phyloP scores from a whole-genome alignment of 2,888 invertebrate species.

The Hanleya hanleyi region DNA sequence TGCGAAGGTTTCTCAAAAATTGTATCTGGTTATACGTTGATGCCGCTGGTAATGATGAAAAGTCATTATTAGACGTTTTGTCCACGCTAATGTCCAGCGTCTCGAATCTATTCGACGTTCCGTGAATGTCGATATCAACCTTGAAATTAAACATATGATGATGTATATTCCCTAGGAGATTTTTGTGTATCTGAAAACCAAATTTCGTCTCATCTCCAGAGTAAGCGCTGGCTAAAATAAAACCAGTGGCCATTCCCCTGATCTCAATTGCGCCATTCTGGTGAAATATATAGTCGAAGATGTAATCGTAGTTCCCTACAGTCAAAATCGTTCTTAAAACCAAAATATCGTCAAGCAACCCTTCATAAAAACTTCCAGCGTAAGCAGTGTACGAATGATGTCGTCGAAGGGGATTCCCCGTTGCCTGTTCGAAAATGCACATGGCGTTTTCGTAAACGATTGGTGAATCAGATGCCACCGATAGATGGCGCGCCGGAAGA shows the following conservation, averaged over 20 bases:
- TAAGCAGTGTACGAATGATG: constrained; percentile 33
- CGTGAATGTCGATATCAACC: constrained; percentile 57
- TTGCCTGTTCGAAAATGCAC: constrained; percentile 59
- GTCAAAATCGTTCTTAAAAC: constrained; percentile 51
- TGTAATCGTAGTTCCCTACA: constrained; percentile 63
- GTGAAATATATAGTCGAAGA: constrained; percentile 63
- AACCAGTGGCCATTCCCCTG: constrained; percentile 55
- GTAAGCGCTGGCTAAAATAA: constrained; percentile 50
- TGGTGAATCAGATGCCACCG: constrained; percentile 22
- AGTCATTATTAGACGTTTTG: constrained; percentile 21
- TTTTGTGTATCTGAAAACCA: constrained; percentile 49
- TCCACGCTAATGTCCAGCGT: constrained; percentile 53
- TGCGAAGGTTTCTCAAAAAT: constrained; percentile 35
- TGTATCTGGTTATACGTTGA: constrained; percentile 36
- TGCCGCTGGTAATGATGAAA: neutral
- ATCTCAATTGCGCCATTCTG: constrained; percentile 58
- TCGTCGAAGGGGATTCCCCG: constrained; percentile 50
- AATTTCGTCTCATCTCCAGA: constrained; percentile 40
- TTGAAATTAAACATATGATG: constrained; percentile 62
- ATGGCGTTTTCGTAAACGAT: constrained; percentile 32
- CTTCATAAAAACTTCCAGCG: constrained; percentile 46
- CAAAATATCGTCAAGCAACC: constrained; percentile 52
- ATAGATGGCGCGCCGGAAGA: constrained; percentile 38
- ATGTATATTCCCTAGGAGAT: constrained; percentile 56
- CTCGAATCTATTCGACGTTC: constrained; percentile 59